Evolutionary conservation across 1,140 invertebrate species (phyloP).

Genomic region (Bombus ignitus): DNA sequence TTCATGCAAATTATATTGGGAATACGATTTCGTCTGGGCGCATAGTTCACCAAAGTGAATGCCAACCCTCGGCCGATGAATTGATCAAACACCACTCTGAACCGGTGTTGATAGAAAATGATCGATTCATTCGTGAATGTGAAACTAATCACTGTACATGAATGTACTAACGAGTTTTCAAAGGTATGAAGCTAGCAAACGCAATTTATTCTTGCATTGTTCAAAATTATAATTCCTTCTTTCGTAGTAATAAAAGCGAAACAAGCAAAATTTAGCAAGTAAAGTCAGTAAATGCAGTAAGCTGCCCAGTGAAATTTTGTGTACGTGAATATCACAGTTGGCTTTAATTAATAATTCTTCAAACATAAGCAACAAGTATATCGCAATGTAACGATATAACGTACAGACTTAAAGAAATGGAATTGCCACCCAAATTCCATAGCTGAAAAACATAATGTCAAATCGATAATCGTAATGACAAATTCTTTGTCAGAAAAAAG

Average conservation of each 20-base stretch:
- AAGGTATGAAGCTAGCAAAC: background rate
- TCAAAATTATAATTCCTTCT: too few relatives aligned
- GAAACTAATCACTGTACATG: background rate
- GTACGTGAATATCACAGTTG: too few relatives aligned
- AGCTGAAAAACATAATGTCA: background rate
- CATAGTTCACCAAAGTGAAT: conserved; percentile 23
- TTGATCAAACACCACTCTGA: background rate
- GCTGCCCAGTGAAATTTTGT: too few relatives aligned
- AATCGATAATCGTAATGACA: background rate
- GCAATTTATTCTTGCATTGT: too few relatives aligned
- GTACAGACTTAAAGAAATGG: too few relatives aligned
- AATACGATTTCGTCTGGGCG: conserved; percentile 10
- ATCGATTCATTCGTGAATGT: background rate
- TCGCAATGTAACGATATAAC: too few relatives aligned
- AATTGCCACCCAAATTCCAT: background rate
- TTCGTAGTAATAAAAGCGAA: too few relatives aligned
- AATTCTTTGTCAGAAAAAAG: background rate
- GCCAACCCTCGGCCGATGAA: background rate
- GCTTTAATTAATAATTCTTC: too few relatives aligned
- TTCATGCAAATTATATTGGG: conserved; percentile 47
- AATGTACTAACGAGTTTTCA: background rate
- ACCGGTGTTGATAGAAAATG: background rate
- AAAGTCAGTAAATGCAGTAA: too few relatives aligned
- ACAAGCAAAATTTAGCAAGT: too few relatives aligned
- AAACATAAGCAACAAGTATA: too few relatives aligned